Evolutionary conservation across 2,797 vertebrate genomes (phyloP), one percentile per base, ranked within the genome.

Genomic region (Simalia tracyae): DNA sequence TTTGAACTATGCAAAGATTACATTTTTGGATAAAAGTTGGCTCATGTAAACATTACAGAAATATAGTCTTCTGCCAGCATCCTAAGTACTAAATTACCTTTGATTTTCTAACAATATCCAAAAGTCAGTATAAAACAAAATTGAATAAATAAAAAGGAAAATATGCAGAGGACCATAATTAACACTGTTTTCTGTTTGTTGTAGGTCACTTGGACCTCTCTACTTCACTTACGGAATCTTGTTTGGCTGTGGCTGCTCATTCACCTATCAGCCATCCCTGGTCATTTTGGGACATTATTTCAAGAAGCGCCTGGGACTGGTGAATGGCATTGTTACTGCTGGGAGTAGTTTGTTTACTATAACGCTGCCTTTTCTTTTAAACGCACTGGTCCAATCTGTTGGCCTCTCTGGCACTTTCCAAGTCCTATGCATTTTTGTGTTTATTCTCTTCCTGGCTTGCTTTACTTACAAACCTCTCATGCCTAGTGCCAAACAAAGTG

Each of bases 221-320:
- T 99, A 99, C 95, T 98, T 99, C 96, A 99, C 99, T 50, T 99
- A 99, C 0, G 99, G 99, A 76, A 96, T 99, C 7, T 94, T 99
- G 93, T 99, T 99, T 92, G 98, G 99, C 91, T 98, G 98, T 0
- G 99, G 99, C 94, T 99, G 99, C 96, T 99, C 99, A 0, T 99
- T 99, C 50, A 98, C 99, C 0, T 99, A 99, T 97, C 99, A 99
- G 97, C 99, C 99, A 0, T 99, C 99, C 72, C 94, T 99, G 95
- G 99, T 99, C 93, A 99, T 99, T 92, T 97, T 99, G 1, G 99
- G 99, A 86, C 98, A 99, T 95, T 99, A 99, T 92, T 99, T 99
- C 97, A 99, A 99, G 97, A 98, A 98, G 91, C 99, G 99, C 9
- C 98, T 99, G 5, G 99, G 99, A 0, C 97, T 99, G 19, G 99